A percentile compares a stretch with the other conserved stretches of the same genome.
Conservation (phyloP, 2,797 vertebrate species). For the Buphagus erythrorhynchus region DNA sequence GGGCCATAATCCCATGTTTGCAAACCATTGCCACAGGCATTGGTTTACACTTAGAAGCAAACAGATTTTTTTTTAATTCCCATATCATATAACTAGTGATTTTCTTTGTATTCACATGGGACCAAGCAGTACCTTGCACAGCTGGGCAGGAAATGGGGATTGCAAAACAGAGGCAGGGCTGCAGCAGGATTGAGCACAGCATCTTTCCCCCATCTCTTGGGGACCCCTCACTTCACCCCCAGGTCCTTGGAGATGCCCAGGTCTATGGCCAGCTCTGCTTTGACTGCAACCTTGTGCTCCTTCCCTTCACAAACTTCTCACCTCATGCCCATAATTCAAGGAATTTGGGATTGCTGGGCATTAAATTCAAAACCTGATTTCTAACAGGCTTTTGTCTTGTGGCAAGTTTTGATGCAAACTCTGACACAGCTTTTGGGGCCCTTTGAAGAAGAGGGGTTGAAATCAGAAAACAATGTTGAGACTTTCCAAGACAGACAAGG, state of each 20-base stretch:
- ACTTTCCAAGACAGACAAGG: accelerated
- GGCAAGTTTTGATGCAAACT: not conserved
- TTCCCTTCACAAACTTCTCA: not conserved
- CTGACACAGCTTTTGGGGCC: not conserved
- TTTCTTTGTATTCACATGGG: not conserved
- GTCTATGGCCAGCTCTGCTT: not conserved
- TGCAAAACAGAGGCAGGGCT: not conserved
- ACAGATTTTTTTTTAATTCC: not conserved
- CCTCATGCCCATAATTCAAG: not conserved
- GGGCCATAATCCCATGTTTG: conserved; percentile 5
- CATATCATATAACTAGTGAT: not conserved
- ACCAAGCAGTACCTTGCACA: not conserved
- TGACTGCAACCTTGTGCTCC: not conserved
- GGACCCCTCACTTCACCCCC: not conserved
- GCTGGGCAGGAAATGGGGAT: not conserved
- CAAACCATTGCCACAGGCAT: not conserved
- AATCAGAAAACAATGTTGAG: not conserved
- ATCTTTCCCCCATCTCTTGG: not conserved
- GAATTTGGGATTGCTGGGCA: not conserved
- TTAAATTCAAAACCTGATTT: not conserved
- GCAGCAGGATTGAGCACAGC: not conserved
- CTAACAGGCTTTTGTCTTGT: not conserved
- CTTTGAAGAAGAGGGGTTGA: not conserved
- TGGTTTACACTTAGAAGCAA: not conserved
- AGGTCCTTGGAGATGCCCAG: not conserved